Conservation (phyloP, 2,888 invertebrate species). For the Cetonia aurata region DNA sequence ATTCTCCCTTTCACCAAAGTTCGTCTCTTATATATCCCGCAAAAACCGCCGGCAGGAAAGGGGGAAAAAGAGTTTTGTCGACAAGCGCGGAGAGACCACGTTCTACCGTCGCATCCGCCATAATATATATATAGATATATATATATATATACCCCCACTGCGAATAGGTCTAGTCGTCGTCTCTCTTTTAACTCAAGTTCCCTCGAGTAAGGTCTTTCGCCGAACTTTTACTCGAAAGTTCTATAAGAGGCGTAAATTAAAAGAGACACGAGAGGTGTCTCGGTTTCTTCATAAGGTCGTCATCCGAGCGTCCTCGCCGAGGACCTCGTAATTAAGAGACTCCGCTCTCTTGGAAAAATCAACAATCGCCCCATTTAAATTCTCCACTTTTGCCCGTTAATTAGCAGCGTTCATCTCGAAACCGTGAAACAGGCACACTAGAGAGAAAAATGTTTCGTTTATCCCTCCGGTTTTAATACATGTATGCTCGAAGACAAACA, state of each 20-base stretch:
- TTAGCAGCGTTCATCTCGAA: constrained; percentile 36
- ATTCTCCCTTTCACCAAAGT: constrained; percentile 35
- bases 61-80: constrained; percentile 3
- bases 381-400: constrained; percentile 38
- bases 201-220: too few relatives aligned
- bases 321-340: constrained; percentile 48
- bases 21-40: constrained; percentile 32
- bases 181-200: too few relatives aligned
- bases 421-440: constrained; percentile 45
- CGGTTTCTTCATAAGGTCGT: constrained; percentile 21
- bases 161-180: too few relatives aligned
- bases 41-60: constrained; percentile 30
- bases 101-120: constrained; percentile 26
- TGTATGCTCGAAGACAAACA: constrained; percentile 14
- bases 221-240: constrained; percentile 33
- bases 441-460: constrained; percentile 43
- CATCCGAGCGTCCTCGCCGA: constrained; percentile 9
- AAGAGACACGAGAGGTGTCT: constrained; percentile 42
- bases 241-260: constrained; percentile 38
- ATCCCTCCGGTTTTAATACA: neutral
- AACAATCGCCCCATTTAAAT: constrained; percentile 49
- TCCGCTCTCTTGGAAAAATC: constrained; percentile 50
- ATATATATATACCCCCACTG: neutral
- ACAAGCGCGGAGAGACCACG: constrained; percentile 8
- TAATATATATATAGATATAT: neutral